Base-by-base conservation (phyloP, 2,888 invertebrate species). In the Luperina nickerlii region DNA sequence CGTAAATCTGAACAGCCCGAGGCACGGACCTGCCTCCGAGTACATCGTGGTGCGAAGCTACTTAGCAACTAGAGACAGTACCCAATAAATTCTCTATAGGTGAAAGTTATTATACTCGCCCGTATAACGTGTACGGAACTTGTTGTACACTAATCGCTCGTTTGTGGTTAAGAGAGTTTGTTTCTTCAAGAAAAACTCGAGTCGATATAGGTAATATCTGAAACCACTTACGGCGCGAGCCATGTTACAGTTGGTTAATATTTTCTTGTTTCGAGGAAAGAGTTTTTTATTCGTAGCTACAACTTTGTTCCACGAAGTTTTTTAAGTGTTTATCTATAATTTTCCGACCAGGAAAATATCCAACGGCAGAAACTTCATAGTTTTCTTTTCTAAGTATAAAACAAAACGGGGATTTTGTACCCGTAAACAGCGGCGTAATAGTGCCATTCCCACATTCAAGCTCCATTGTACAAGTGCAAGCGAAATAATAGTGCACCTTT, bases 1-100 rank as follows among this genome's bases (percentile, higher is more conserved):
- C 95, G 92, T 95, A 95, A 95, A 95, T 95, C 93, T 93, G 93
- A 90, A 89, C 90, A 90, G 93, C 93, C 92, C 86, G 90, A 89
- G 93, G 94, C 94, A 88, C 87, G 88, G 91, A 90, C 90, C 92
- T 88, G 90, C 91, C 86, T 88, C 86, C 75, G 85, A 91, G 90
- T 89, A 89, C 89, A 84, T 90, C 89, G 87, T 87, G 88, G 88
- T 88, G 89, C 89, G 87, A 86, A 89, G 90, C 91, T 94, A 92
- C 92, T 93, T 92, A 94, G 90, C 90, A 90, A 90, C 90, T 89
- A 91, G 90, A 91, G 92, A 93, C 92, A 92, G 90, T 91, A 88
- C 89, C 90, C 88, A 92, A 93, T 94, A 94, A 92, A 93, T 93
- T 89, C 77, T 90, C 86, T 87, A 88, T 90, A 87, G 90, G 90